Conservation (phyloP, 1,140 invertebrate genomes). For the Aphaenogaster rudis region DNA sequence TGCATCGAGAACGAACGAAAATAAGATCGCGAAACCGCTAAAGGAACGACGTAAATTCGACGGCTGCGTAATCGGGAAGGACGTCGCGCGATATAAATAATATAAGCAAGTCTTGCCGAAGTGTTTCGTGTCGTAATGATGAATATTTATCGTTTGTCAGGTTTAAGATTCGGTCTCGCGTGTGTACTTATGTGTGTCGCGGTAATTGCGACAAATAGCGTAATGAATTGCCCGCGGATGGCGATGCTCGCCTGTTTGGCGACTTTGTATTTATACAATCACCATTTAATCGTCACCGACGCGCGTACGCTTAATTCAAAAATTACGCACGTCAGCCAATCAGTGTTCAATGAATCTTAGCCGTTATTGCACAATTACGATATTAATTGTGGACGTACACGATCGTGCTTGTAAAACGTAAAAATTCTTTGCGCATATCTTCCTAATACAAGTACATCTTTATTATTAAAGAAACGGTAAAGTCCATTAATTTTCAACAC, state of each 20-base stretch:
- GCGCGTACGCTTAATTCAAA: neutral
- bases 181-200: neutral
- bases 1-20: slow-evolving; percentile 25
- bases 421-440: neutral
- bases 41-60: neutral
- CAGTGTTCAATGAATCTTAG: slow-evolving; percentile 13
- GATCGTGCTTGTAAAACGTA: neutral
- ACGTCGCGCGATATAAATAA: slow-evolving; percentile 42
- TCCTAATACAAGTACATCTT: neutral
- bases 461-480: neutral
- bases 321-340: neutral
- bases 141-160: slow-evolving; percentile 28
- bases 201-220: slow-evolving; percentile 37
- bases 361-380: neutral
- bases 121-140: neutral
- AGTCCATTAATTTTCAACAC: neutral
- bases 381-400: neutral
- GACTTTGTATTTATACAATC: neutral
- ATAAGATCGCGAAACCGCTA: slow-evolving; percentile 32
- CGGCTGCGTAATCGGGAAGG: neutral
- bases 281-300: neutral
- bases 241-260: neutral
- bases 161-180: neutral
- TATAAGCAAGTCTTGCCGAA: neutral
- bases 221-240: slow-evolving; percentile 27